These are phyloP conservation scores for Campoplex capitator DNA, from an alignment of 2,888 invertebrate species.

Conservation along the genomic window DNA sequence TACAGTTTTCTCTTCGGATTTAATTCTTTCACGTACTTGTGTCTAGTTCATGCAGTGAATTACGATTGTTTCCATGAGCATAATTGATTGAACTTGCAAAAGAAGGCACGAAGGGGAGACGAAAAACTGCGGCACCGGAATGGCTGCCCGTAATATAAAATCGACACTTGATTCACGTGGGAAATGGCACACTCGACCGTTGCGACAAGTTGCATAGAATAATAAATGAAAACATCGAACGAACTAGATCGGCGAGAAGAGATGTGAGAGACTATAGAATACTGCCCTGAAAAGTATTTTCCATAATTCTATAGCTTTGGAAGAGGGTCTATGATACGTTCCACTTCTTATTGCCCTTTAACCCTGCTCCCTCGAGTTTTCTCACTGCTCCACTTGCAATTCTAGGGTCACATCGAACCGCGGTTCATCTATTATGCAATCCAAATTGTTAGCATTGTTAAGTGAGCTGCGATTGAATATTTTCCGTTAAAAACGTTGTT, in stretches of 20 bases:
- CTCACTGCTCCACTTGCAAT: conserved; percentile 27
- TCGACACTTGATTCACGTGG: conserved; percentile 49
- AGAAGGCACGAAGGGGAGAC: conserved; percentile 10
- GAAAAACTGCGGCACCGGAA: not conserved
- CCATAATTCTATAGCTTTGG: conserved; percentile 24
- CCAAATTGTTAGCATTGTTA: not conserved
- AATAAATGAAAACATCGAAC: conserved; percentile 27
- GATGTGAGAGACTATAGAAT: conserved; percentile 21
- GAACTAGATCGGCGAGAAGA: conserved; percentile 16
- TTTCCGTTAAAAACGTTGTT: not conserved
- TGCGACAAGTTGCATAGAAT: conserved; percentile 34
- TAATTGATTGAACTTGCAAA: conserved; percentile 27
- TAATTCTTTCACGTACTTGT: not conserved
- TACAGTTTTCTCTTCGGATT: not conserved
- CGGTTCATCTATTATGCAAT: conserved; percentile 24
- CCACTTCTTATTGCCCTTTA: conserved; percentile 60
- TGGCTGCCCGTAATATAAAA: conserved; percentile 1
- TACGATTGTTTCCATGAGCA: conserved; percentile 19
- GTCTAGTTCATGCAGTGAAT: conserved; percentile 5
- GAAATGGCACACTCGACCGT: conserved; percentile 33
- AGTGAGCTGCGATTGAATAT: not conserved
- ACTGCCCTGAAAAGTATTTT: conserved; percentile 24
- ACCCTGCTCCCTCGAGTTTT: conserved; percentile 20
- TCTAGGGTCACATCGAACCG: conserved; percentile 5
- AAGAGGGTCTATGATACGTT: conserved; percentile 25